A percentile compares a stretch with the other conserved stretches of the same genome.
These are phyloP conservation scores for Scatophagus argus DNA, from an alignment of 2,113 vertebrate genomes.

Conservation along the genomic window DNA sequence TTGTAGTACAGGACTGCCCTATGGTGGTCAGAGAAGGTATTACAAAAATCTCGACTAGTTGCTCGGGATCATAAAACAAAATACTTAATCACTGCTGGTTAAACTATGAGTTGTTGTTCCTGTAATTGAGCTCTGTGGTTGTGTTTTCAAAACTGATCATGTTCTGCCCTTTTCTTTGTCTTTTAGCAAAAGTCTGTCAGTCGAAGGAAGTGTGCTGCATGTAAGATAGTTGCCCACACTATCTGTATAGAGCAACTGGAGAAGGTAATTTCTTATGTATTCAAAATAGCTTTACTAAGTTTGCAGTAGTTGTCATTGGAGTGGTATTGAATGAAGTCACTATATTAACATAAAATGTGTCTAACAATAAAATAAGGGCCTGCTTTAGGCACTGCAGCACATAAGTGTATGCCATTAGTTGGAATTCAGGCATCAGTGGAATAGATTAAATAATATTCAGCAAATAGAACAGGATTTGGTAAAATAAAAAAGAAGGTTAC, in stretches of 20 bases:
- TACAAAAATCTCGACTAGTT: neutral
- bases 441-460: no score
- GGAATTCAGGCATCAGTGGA: no score
- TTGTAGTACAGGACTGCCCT: constrained; percentile 7
- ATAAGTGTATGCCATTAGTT: no score
- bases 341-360: no score
- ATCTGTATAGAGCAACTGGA: constrained; percentile 94
- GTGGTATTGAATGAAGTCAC: no score
- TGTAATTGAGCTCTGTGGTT: neutral
- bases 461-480: no score
- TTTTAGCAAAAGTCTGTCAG: constrained; percentile 92
- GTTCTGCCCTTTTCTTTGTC: neutral
- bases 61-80: neutral
- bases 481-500: no score
- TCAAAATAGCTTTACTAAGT: neutral
- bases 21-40: neutral
- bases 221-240: constrained; percentile 94
- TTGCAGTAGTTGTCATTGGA: no score
- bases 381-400: no score
- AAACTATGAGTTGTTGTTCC: neutral
- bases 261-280: constrained; percentile 83
- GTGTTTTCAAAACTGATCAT: neutral
- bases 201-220: constrained; percentile 94
- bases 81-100: neutral
- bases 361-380: no score